Evolutionary conservation across 1,140 invertebrate genomes (phyloP).

Genomic region (Bombus balteatus): DNA sequence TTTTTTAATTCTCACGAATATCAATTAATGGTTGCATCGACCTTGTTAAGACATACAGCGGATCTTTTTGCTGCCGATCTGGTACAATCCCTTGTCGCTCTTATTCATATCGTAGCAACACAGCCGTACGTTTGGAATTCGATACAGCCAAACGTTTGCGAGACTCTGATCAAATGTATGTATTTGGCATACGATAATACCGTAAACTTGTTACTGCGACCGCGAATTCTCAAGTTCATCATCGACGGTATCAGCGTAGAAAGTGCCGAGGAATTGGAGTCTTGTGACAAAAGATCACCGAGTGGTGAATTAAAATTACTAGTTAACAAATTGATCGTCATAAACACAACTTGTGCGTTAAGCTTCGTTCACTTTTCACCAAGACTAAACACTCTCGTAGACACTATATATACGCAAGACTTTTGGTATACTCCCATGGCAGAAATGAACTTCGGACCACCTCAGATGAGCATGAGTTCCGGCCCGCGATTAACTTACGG

Average conservation of each 20-base stretch:
- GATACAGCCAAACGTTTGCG: slow-evolving; percentile 74
- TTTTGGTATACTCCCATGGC: slow-evolving; percentile 81
- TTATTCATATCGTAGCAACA: slow-evolving; percentile 76
- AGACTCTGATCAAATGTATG: slow-evolving; percentile 80
- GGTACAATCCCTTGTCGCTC: slow-evolving; percentile 79
- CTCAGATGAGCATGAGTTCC: slow-evolving; percentile 80
- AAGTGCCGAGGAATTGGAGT: slow-evolving; percentile 79
- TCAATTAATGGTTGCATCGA: slow-evolving; percentile 77
- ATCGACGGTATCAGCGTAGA: slow-evolving; percentile 81
- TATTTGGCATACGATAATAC: slow-evolving; percentile 81
- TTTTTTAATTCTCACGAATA: slow-evolving; percentile 80
- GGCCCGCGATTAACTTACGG: slow-evolving; percentile 79
- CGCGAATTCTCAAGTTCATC: slow-evolving; percentile 81
- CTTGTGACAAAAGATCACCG: slow-evolving; percentile 78
- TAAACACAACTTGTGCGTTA: slow-evolving; percentile 79
- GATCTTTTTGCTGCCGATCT: slow-evolving; percentile 79
- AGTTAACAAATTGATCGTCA: slow-evolving; percentile 80
- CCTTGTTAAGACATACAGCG: slow-evolving; percentile 78
- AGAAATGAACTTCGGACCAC: slow-evolving; percentile 81
- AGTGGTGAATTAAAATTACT: slow-evolving; percentile 77
- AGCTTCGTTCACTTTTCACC: slow-evolving; percentile 80
- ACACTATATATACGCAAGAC: slow-evolving; percentile 79
- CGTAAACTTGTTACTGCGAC: slow-evolving; percentile 78
- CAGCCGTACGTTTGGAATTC: slow-evolving; percentile 76
- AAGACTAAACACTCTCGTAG: slow-evolving; percentile 76